A percentile compares a stretch with the other conserved stretches of the same genome.
phyloP scores from a whole-genome alignment of 2,888 invertebrate species.

The Drosophila atripex region DNA sequence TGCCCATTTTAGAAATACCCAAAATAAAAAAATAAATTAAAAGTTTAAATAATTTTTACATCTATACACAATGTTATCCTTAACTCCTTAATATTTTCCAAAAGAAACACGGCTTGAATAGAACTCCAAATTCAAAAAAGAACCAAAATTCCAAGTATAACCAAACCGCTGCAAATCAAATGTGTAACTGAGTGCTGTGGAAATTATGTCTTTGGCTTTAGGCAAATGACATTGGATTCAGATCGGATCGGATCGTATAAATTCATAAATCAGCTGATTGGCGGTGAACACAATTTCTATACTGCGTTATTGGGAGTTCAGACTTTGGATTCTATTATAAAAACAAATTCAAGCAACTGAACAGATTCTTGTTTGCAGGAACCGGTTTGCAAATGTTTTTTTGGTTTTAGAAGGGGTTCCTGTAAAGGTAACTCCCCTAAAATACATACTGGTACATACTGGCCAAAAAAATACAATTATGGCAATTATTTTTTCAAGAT shows the following conservation, averaged over 20 bases:
- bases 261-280: slow-evolving; percentile 34
- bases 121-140: not conserved
- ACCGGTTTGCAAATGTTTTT: slow-evolving; percentile 51
- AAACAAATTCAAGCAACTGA: slow-evolving; percentile 8
- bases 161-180: slow-evolving; percentile 29
- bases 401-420: slow-evolving; percentile 3
- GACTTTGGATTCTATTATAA: slow-evolving; percentile 6
- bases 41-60: not conserved
- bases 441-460: not conserved
- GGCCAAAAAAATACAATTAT: not conserved
- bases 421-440: not conserved
- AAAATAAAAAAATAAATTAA: not conserved
- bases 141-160: slow-evolving; percentile 1
- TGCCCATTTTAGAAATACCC: too few species aligned
- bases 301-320: slow-evolving; percentile 28
- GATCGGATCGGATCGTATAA: slow-evolving; percentile 10
- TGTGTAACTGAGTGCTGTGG: slow-evolving; percentile 18
- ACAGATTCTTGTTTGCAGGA: slow-evolving; percentile 52
- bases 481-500: slow-evolving; percentile 7
- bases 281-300: not conserved
- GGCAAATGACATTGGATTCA: slow-evolving; percentile 21
- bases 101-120: not conserved
- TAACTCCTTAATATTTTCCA: not conserved
- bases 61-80: not conserved
- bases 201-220: slow-evolving; percentile 20